Evolutionary conservation across 2,888 invertebrate genomes (phyloP).

Genomic region (Lithophane socia): DNA sequence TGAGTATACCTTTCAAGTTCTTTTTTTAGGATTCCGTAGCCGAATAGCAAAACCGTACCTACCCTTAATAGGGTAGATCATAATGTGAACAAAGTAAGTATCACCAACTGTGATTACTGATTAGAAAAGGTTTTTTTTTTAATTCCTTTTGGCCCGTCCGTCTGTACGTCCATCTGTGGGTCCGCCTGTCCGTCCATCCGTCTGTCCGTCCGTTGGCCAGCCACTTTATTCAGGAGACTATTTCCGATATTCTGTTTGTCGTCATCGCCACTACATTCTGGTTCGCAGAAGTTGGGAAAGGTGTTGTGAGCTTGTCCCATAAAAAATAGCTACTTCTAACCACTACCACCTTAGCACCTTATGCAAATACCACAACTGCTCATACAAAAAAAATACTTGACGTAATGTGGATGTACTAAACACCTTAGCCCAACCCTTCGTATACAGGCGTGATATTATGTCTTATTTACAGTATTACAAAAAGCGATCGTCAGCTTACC

Average conservation of each 20-base stretch:
- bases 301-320: neutral
- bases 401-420: neutral
- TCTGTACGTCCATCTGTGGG: too few species aligned
- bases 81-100: neutral
- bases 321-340: neutral
- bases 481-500: constrained; percentile 13
- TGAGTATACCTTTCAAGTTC: constrained; percentile 73
- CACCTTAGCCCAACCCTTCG: neutral
- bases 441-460: neutral
- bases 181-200: neutral
- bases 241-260: neutral
- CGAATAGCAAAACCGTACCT: neutral
- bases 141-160: too few species aligned
- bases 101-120: neutral
- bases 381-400: neutral
- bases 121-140: neutral
- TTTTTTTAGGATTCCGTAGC: neutral
- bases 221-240: neutral
- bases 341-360: neutral
- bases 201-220: neutral
- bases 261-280: neutral
- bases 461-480: constrained; percentile 3
- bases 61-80: neutral
- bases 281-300: neutral
- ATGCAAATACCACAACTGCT: neutral